These are phyloP conservation scores for Sminthurinus aureus DNA, from an alignment of 2,888 invertebrate genomes.

Conservation along the genomic window DNA sequence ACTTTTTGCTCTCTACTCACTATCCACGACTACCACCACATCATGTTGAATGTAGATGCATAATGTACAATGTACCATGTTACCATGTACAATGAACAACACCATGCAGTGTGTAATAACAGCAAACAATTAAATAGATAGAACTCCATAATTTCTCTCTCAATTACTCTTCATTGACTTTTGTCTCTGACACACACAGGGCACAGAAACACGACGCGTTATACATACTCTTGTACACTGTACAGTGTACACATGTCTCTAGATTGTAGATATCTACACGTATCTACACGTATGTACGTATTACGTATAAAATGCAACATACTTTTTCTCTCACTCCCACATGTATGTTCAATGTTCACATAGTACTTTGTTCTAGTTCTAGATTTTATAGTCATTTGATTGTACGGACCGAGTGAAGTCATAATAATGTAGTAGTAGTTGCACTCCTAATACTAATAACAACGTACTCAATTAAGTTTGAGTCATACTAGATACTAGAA, in stretches of 20 bases:
- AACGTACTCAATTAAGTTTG: constrained; percentile 12
- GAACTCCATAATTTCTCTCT: constrained; percentile 12
- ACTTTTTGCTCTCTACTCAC: too few species aligned
- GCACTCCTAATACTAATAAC: not conserved
- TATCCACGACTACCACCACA: too few species aligned
- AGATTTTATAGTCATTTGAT: too few species aligned
- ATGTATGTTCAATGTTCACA: not conserved
- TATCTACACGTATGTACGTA: not conserved
- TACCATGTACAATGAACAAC: too few species aligned
- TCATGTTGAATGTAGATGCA: too few species aligned
- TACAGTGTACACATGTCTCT: not conserved
- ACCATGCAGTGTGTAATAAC: not conserved
- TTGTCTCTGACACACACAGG: not conserved
- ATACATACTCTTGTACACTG: not conserved
- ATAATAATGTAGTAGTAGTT: not conserved
- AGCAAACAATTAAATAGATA: not conserved
- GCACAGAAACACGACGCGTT: not conserved
- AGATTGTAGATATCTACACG: too few species aligned
- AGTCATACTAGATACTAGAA: not conserved
- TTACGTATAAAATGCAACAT: too few species aligned
- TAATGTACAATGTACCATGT: too few species aligned
- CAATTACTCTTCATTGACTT: constrained; percentile 5
- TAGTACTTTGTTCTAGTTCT: not conserved
- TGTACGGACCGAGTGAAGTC: too few species aligned
- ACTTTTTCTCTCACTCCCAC: not conserved